phyloP scores from a whole-genome alignment of 2,888 invertebrate genomes.

The Cantharis rustica region DNA sequence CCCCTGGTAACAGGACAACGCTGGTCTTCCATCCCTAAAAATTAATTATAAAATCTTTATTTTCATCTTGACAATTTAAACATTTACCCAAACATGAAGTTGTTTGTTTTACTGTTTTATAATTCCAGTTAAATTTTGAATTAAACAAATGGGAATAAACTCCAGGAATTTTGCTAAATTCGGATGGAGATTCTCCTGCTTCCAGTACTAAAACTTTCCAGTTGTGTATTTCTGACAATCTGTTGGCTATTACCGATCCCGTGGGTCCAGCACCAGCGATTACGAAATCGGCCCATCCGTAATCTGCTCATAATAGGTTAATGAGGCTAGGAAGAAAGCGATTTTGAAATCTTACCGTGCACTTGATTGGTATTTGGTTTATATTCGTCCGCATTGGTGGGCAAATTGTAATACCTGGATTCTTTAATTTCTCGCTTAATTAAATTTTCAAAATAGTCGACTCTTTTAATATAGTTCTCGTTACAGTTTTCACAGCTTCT shows the following conservation, averaged over 20 bases:
- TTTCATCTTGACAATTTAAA: background rate
- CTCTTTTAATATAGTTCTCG: background rate
- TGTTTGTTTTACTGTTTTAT: background rate
- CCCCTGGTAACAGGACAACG: conserved; percentile 58
- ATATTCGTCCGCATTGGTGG: background rate
- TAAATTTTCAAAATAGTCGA: background rate
- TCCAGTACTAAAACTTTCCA: conserved; percentile 77
- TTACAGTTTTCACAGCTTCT: background rate
- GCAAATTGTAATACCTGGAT: background rate
- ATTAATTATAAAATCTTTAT: background rate
- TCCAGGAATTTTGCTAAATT: conserved; percentile 78
- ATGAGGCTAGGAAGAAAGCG: background rate
- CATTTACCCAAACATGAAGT: background rate
- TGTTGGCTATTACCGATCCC: conserved; percentile 75
- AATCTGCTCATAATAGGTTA: background rate
- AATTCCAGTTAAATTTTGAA: conserved; percentile 7
- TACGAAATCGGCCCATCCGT: conserved; percentile 64
- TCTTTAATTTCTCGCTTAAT: background rate
- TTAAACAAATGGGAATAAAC: conserved; percentile 74
- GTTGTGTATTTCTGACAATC: conserved; percentile 70
- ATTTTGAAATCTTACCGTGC: background rate
- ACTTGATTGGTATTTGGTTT: background rate
- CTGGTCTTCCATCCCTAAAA: conserved; percentile 20
- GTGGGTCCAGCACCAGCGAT: conserved; percentile 80
- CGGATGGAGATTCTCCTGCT: conserved; percentile 80